Base-by-base conservation (phyloP, 2,888 invertebrate genomes). In the Xestoiulus laeticollis region DNA sequence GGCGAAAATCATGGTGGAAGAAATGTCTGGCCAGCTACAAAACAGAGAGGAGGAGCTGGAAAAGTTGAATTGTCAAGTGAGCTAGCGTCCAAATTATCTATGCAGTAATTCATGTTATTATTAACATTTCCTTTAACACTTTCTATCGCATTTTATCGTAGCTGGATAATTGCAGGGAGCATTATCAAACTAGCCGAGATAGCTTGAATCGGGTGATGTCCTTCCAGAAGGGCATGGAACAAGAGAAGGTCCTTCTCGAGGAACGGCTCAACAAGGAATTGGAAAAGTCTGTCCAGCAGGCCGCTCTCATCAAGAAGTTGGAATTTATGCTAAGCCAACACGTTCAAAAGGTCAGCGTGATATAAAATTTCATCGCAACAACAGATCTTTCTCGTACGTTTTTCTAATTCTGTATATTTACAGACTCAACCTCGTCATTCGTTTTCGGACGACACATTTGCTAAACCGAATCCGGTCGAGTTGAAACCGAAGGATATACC, bases 131-230 rank as follows among this genome's bases (percentile, higher is more conserved):
- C n/a, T n/a, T n/a, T n/a, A n/a, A n/a, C 33, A 38, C 33, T 2
- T 1, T 59, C 6, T 30, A 1, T 48, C 10, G 12, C 1, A 30
- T 59, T 8, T 78, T 78, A 78, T 30, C 14, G 30, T 78, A 78
- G 78, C 3, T 30, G 30, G 30, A 78, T 10, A 30, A 22, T 30
- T 78, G 1, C 30, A 2, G 30, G 30, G 78, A 78, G 30, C 78
- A 78, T 78, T 78, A 78, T 78, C 78, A 78, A 78, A 14, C 78
- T 8, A 78, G 78, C 78, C 78, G 78, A 10, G 78, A 78, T 6
- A 78, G 78, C 78, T 14, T 78, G 26, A 30, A 26, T 14, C 26
- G 30, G 78, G 78, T 78, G 30, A 78, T 78, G 78, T 26, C 78
- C 30, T 6, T 30, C 30, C 30, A 78, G 12, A 78, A 78, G 78